Evolutionary conservation across 2,797 vertebrate species (phyloP).

Genomic region (Avahi laniger): DNA sequence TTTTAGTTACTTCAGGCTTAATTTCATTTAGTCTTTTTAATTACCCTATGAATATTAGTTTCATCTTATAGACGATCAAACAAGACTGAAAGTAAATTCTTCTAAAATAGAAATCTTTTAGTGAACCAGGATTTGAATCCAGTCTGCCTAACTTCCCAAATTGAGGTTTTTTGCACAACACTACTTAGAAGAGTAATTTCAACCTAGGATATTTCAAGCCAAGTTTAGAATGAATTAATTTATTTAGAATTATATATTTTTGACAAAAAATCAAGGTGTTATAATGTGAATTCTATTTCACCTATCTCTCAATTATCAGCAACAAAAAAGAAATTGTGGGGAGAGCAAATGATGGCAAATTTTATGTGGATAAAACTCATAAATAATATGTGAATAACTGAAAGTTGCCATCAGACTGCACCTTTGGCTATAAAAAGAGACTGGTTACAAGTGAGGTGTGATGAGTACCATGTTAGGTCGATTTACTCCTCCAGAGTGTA

Average conservation of each 20-base stretch:
- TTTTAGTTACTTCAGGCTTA: background rate
- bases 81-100: background rate
- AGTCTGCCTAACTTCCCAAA: background rate
- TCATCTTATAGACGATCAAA: background rate
- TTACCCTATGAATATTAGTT: background rate
- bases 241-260: constrained; percentile 2
- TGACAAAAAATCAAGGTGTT: background rate
- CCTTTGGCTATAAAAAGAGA: constrained; percentile 29
- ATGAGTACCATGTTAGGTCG: constrained; percentile 55
- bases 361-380: constrained; percentile 53
- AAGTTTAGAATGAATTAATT: background rate
- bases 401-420: background rate
- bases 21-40: background rate
- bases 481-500: constrained; percentile 58
- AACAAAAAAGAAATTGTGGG: constrained; percentile 14
- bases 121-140: background rate
- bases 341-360: constrained; percentile 28
- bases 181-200: background rate
- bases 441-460: constrained; percentile 40
- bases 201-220: background rate
- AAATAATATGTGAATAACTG: constrained; percentile 44
- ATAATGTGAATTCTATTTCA: constrained; percentile 49
- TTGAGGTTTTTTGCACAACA: background rate
- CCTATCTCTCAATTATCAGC: constrained; percentile 52
- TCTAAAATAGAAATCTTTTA: background rate